Evolutionary conservation across 2,797 vertebrate species (phyloP), one percentile per base, ranked within the genome.

Genomic region (Anguilla megastoma): DNA sequence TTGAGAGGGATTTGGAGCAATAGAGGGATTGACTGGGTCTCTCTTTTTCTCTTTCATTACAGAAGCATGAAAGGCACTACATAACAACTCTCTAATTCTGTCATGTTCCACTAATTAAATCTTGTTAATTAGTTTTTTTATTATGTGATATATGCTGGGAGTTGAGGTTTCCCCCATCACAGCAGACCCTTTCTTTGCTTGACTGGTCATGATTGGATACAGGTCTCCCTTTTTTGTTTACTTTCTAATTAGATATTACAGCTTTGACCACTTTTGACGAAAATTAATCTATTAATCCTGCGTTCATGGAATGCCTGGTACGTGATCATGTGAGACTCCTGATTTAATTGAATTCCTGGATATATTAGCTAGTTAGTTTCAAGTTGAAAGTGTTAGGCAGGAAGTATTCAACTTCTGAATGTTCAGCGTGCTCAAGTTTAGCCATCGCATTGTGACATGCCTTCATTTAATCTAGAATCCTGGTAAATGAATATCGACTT

Each of bases 81-180:
- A 84, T 91, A 92, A 93, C 92, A 92, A 92, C 92, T 90, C 90
- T 89, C 92, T 95, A 92, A 95, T 95, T 94, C 92, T 87, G 92
- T 94, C 95, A 95, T 95, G 95, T 95, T 94, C 95, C 93, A 94
- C 95, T 95, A 95, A 95, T 95, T 96, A 95, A 90, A 87, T 95
- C 94, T 93, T 93, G 94, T 94, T 95, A 95, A 96, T 96, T 95
- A 95, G 93, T 93, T 93, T 94, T 93, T 95, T 94, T 94, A 92
- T 93, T 86, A 48, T 91, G 94, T 92, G 90, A 92, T 95, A 93
- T 94, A 94, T 93, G 92, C 92, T 76, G 89, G 89, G 93, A 92
- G 92, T 93, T 60, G 76, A 63, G 33, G 21, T 92, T 91, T 92
- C 91, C 91, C 89, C 92, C 93, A 94, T 95, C 88, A 85, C 91